Percentiles rank a stretch among this genome's conserved stretches.
These are phyloP conservation scores for Synodontis membranacea DNA, from an alignment of 2,113 vertebrate species.

Conservation along the genomic window DNA sequence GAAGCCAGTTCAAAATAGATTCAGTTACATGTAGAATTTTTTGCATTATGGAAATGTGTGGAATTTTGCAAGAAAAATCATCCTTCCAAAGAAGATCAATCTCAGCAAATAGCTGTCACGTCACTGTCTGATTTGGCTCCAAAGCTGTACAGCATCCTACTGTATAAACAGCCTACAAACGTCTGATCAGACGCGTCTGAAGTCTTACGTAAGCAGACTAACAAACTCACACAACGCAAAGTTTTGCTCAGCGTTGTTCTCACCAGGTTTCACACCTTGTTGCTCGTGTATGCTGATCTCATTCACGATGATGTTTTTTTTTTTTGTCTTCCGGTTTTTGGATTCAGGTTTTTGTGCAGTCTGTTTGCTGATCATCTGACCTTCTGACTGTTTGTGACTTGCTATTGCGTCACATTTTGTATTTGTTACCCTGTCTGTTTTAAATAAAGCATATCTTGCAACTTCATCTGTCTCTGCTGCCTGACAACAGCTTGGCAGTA, in stretches of 20 bases:
- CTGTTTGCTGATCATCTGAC: not conserved
- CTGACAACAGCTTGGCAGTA: not conserved
- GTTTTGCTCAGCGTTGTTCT: not conserved
- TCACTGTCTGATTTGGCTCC: not conserved
- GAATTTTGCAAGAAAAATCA: not conserved
- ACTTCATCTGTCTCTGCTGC: not conserved
- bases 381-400: not conserved
- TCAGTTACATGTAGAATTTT: not conserved
- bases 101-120: not conserved
- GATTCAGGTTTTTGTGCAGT: not conserved
- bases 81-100: not conserved
- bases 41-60: not conserved
- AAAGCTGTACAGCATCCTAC: not conserved
- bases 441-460: not conserved
- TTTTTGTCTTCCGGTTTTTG: not conserved
- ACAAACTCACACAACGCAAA: not conserved
- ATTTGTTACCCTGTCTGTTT: not conserved
- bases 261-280: not conserved
- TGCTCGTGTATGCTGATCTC: not conserved
- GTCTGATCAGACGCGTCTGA: not conserved
- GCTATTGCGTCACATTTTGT: not conserved
- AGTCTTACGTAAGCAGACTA: not conserved
- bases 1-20: not conserved
- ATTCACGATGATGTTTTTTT: not conserved
- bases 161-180: too few species aligned